Evolutionary conservation across 2,113 vertebrate species (phyloP).

Genomic region (Anhinga anhinga): DNA sequence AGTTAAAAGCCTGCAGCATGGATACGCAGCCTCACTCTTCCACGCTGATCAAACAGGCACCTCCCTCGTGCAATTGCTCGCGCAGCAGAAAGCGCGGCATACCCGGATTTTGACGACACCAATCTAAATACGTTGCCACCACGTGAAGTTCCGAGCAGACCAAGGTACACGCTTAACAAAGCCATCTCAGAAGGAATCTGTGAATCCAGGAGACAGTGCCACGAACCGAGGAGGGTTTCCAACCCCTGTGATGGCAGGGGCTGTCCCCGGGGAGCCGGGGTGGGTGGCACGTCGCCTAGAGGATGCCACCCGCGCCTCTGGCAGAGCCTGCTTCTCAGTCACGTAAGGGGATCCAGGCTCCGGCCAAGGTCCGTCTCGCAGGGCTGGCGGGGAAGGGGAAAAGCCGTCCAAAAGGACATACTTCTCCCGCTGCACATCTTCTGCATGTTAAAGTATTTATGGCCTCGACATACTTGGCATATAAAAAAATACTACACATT

Average conservation of each 20-base stretch:
- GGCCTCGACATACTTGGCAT: background rate
- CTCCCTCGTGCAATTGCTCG: accelerated
- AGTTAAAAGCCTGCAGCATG: background rate
- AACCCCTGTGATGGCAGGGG: accelerated
- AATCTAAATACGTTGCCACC: accelerated
- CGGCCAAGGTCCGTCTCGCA: background rate
- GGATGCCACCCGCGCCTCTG: too few species aligned
- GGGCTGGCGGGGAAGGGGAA: background rate
- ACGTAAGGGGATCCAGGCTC: background rate
- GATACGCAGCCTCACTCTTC: background rate
- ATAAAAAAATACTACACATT: background rate
- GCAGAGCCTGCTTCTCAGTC: background rate
- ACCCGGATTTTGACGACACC: too few species aligned
- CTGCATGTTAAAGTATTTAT: conserved; percentile 29
- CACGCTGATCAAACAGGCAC: background rate
- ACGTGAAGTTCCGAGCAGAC: background rate
- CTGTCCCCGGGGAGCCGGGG: background rate
- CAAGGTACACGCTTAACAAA: too few species aligned
- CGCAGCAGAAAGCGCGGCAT: background rate
- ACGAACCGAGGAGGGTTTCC: background rate
- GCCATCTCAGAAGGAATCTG: background rate
- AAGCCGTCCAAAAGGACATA: background rate
- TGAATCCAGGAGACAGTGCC: background rate
- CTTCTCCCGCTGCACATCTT: background rate
- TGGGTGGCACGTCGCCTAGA: accelerated